phyloP scores from a whole-genome alignment of 2,797 vertebrate genomes.

The Siniperca undulata region DNA sequence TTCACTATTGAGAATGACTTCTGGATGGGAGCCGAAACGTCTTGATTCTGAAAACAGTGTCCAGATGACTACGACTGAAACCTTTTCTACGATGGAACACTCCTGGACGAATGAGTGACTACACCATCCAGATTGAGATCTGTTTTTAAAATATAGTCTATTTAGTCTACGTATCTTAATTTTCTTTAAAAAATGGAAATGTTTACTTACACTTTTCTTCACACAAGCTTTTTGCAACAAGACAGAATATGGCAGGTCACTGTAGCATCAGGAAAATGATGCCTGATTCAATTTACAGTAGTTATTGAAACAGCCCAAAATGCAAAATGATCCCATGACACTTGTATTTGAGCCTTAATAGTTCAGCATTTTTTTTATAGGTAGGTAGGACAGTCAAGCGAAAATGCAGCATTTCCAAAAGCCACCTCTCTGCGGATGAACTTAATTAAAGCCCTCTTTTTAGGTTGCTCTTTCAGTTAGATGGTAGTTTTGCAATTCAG shows the following conservation, averaged over 20 bases:
- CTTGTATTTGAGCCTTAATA: background rate
- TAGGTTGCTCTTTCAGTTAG: background rate
- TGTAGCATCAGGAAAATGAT: background rate
- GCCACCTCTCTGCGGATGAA: slow-evolving; percentile 37
- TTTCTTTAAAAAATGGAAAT: background rate
- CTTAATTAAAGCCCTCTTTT: slow-evolving; percentile 47
- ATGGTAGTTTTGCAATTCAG: slow-evolving; percentile 16
- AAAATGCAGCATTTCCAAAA: slow-evolving; percentile 28
- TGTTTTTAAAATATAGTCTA: background rate
- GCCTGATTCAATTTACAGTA: background rate
- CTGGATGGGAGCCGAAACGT: too few relatives aligned
- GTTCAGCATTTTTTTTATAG: slow-evolving; percentile 9
- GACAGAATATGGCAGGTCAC: background rate
- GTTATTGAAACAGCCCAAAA: background rate
- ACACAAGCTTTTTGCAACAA: background rate
- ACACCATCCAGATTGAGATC: background rate
- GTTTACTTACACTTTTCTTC: background rate
- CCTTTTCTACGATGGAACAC: too few relatives aligned
- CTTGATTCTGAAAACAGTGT: too few relatives aligned
- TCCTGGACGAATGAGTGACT: too few relatives aligned
- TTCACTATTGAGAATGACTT: too few relatives aligned
- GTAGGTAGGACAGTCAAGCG: background rate
- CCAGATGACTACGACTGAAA: too few relatives aligned
- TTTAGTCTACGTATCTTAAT: background rate
- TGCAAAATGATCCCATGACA: background rate